Percentiles rank a stretch among this genome's conserved stretches.
Conservation (phyloP, 2,113 vertebrate genomes). For the Ceyx melanurus region DNA sequence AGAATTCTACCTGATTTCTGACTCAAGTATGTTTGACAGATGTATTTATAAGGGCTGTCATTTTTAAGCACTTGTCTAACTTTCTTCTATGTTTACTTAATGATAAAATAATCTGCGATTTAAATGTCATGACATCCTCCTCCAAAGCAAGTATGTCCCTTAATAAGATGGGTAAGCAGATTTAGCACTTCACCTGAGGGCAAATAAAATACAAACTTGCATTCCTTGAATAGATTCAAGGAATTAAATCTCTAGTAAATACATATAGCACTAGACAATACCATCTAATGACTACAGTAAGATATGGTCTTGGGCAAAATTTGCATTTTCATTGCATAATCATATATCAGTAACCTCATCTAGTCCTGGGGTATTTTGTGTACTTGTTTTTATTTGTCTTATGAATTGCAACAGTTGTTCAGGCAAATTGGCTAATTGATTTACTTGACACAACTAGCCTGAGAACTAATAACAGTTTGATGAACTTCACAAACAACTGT, state of each 20-base stretch:
- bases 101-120: slow-evolving; percentile 15
- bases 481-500: background rate
- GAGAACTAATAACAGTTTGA: background rate
- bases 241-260: background rate
- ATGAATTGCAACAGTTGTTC: background rate
- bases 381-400: background rate
- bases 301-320: background rate
- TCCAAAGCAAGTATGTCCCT: background rate
- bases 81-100: background rate
- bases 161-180: background rate
- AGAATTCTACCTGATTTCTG: background rate
- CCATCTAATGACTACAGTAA: background rate
- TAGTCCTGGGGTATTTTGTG: background rate
- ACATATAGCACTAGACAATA: background rate
- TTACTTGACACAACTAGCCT: background rate
- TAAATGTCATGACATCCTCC: background rate
- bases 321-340: background rate
- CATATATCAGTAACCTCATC: background rate
- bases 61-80: background rate
- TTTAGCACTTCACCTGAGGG: background rate
- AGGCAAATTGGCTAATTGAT: background rate
- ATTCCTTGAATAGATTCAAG: background rate
- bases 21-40: background rate
- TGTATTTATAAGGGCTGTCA: background rate
- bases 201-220: background rate